phyloP scores from a whole-genome alignment of 1,140 invertebrate species.

The Portunus trituberculatus region DNA sequence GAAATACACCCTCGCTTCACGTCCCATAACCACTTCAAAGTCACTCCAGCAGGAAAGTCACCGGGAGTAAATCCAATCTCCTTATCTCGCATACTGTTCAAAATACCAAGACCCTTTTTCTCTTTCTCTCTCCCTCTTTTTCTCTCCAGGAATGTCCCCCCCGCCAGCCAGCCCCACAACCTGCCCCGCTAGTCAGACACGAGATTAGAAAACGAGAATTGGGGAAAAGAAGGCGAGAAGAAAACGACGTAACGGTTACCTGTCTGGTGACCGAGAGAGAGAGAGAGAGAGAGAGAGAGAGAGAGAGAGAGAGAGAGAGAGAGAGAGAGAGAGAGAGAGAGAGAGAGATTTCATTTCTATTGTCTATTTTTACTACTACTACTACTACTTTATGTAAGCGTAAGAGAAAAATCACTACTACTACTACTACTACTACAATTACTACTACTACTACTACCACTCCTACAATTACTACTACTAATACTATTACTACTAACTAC shows the following conservation, averaged over 20 bases:
- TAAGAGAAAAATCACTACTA: too few species aligned
- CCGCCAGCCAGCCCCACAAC: neutral
- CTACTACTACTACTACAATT: too few species aligned
- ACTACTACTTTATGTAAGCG: too few species aligned
- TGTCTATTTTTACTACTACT: too few species aligned
- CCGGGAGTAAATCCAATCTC: too few species aligned
- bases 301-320: neutral
- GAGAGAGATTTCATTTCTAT: too few species aligned
- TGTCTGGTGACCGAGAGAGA: neutral
- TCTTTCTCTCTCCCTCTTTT: neutral
- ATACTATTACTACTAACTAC: too few species aligned
- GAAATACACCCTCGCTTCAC: too few species aligned
- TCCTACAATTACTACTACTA: too few species aligned
- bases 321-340: neutral
- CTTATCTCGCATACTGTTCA: neutral
- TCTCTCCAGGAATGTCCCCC: neutral
- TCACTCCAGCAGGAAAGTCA: too few species aligned
- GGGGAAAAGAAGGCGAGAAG: neutral
- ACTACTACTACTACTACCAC: too few species aligned
- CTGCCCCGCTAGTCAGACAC: neutral
- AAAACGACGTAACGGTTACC: neutral
- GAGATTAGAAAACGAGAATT: neutral
- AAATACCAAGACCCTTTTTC: neutral
- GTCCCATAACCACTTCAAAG: too few species aligned
- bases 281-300: slow-evolving; percentile 54